Evolutionary conservation across 1,140 invertebrate genomes (phyloP).

Genomic region (Drosophila burlai): DNA sequence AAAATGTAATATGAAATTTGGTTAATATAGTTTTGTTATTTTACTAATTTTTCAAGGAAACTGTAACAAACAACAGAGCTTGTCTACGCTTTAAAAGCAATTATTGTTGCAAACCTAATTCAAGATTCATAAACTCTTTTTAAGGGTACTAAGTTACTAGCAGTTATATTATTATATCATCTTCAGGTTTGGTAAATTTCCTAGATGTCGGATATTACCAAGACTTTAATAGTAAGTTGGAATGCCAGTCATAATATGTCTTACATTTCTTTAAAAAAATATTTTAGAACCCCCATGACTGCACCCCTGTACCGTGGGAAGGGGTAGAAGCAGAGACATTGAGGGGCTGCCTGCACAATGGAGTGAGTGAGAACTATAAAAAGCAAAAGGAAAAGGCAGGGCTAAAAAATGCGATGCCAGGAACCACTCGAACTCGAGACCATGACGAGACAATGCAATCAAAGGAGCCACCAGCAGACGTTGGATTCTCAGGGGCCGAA

Average conservation of each 20-base stretch:
- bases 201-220: neutral
- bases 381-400: slow-evolving; percentile 9
- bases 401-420: slow-evolving; percentile 50
- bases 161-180: neutral
- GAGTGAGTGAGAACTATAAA: slow-evolving; percentile 33
- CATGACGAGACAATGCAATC: slow-evolving; percentile 83
- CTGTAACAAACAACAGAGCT: neutral
- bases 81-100: neutral
- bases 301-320: slow-evolving; percentile 42
- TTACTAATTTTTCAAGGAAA: neutral
- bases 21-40: neutral
- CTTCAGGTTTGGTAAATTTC: neutral
- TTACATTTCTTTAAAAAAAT: neutral
- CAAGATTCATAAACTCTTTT: neutral
- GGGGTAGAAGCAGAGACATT: slow-evolving; percentile 17
- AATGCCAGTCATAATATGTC: neutral
- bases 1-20: neutral
- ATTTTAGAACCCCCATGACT: slow-evolving; percentile 48
- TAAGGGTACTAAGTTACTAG: neutral
- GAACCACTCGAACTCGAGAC: slow-evolving; percentile 80
- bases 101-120: neutral
- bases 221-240: too few relatives aligned
- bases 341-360: slow-evolving; percentile 18
- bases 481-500: slow-evolving; percentile 8
- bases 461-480: slow-evolving; percentile 64